Conservation (phyloP, 2,113 vertebrate species). For the Empidonax traillii region DNA sequence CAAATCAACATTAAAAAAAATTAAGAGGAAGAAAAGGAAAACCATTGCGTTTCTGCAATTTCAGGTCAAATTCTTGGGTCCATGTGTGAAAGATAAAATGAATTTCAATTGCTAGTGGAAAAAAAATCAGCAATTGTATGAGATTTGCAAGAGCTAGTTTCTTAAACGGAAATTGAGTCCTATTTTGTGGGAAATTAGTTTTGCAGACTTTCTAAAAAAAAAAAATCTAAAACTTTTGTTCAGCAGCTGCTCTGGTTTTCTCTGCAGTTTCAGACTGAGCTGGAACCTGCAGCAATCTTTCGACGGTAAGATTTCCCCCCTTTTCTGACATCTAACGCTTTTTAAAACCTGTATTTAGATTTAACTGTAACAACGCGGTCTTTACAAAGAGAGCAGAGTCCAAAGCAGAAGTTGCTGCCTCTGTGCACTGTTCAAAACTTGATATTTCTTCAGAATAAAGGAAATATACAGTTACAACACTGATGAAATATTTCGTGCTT, state of each 20-base stretch:
- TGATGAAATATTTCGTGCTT: constrained; percentile 69
- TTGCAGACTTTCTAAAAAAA: constrained; percentile 79
- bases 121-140: constrained; percentile 67
- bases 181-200: constrained; percentile 85
- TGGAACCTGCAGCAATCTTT: constrained; percentile 71
- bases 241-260: constrained; percentile 75
- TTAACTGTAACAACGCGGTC: constrained; percentile 27
- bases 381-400: constrained; percentile 26
- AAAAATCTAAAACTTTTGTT: constrained; percentile 77
- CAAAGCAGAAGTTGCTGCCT: constrained; percentile 45
- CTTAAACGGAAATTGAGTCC: constrained; percentile 82
- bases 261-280: constrained; percentile 73
- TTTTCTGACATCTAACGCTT: constrained; percentile 66
- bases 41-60: neutral
- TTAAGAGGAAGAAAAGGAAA: neutral
- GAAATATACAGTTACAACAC: constrained; percentile 64
- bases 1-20: neutral
- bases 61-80: constrained; percentile 40
- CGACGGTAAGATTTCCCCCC: constrained; percentile 75
- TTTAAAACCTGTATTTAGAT: constrained; percentile 28
- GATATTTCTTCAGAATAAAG: constrained; percentile 64
- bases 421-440: constrained; percentile 49
- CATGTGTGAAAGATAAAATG: constrained; percentile 64
- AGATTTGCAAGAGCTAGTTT: constrained; percentile 73
- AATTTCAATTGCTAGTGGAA: constrained; percentile 62